phyloP scores from a whole-genome alignment of 2,888 invertebrate genomes.

The Alentia gelatinosa region DNA sequence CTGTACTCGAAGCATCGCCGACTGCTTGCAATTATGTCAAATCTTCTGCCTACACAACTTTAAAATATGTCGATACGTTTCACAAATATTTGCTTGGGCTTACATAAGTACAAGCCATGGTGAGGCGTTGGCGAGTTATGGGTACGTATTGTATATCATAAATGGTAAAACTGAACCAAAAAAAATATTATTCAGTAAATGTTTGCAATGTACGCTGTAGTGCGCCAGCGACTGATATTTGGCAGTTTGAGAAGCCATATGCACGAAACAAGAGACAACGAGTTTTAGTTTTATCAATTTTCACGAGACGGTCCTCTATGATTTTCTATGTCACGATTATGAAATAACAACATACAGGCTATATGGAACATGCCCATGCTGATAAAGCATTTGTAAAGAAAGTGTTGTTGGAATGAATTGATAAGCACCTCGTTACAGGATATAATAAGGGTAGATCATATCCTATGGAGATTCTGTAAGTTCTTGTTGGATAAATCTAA shows the following conservation, averaged over 20 bases:
- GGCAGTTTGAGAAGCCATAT: not conserved
- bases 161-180: not conserved
- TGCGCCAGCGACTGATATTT: not conserved
- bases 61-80: not conserved
- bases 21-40: not conserved
- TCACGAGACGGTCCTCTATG: too few species aligned
- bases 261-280: too few species aligned
- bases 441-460: not conserved
- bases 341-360: too few species aligned
- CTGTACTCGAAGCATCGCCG: not conserved
- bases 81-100: not conserved
- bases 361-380: too few species aligned
- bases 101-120: not conserved
- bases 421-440: conserved; percentile 1
- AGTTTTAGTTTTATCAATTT: too few species aligned
- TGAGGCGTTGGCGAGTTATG: not conserved
- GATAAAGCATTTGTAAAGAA: too few species aligned
- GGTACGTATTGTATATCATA: not conserved
- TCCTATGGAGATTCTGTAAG: not conserved
- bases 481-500: not conserved
- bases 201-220: not conserved
- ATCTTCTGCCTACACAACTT: not conserved
- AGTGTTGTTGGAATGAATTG: not conserved
- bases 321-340: too few species aligned
- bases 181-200: not conserved